Evolutionary conservation across 1,140 invertebrate genomes (phyloP), one percentile per base, ranked within the genome.

Genomic region (Cephus cinctus): DNA sequence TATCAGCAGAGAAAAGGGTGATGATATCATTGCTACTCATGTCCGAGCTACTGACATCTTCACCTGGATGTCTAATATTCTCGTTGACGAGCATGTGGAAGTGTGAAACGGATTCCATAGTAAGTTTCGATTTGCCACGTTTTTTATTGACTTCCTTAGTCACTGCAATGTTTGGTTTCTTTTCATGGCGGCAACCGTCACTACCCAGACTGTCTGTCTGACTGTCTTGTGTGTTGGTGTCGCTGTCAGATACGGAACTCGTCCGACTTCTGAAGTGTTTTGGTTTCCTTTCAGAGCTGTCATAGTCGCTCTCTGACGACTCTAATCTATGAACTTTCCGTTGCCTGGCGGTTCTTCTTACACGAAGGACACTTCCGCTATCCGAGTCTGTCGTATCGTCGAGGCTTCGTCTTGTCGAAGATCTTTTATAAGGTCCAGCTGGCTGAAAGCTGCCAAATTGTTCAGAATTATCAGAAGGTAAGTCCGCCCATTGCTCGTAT

Each of bases 271-370:
- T 50, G 31, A 68, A 73, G 25, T 65, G 63, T 31, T 72, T 69
- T 20, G 59, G 52, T 47, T 73, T 75, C 25, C 52, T 43, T 36
- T 69, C 65, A 1, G 52, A 47, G 21, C 65, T 71, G 34, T 78
- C 78, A 43, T 73, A 78, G 20, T 79, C 78, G 51, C 77, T 78
- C 35, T 77, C 76, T 0, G 77, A 78, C 0, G 77, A 77, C 22
- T 69, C 75, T 1, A 76, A 43, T 14, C 72, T 64, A 31, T 69
- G 69, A 1, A 67, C 58, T 36, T 77, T 76, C 4, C 70, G 56
- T 3, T 62, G 54, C 39, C 67, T 58, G 0, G 54, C 67, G 0
- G 61, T 51, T 38, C 65, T 50, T 14, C 64, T 51, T 4, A 63
- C 50, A 11, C 53, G 57, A 9, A 72, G 35, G 1, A 75, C 35